These are phyloP conservation scores for Ciona savignyi DNA, from an alignment of 23 tunicate genomes.

Conservation along the genomic window DNA sequence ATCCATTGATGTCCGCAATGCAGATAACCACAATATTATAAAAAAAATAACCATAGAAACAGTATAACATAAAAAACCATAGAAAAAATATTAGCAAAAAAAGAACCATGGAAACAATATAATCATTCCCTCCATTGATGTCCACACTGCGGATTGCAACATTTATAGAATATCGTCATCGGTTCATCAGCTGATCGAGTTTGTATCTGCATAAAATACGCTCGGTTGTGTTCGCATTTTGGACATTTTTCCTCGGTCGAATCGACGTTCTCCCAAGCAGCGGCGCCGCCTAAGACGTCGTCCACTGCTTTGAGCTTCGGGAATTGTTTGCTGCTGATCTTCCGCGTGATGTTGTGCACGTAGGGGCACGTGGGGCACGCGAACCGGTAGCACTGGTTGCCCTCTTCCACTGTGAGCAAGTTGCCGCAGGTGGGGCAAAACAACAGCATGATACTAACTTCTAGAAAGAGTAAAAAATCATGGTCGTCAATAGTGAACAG, in stretches of 20 bases:
- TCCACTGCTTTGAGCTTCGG: constrained; percentile 87
- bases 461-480: no score
- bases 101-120: background rate
- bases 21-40: no score
- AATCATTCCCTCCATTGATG: constrained; percentile 8
- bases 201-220: constrained; percentile 91
- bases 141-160: constrained; percentile 59
- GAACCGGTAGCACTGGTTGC: constrained; percentile 58
- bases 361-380: constrained; percentile 95
- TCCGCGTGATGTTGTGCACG: constrained; percentile 66
- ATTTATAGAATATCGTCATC: constrained; percentile 88
- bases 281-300: constrained; percentile 87
- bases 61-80: background rate
- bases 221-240: constrained; percentile 76
- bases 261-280: constrained; percentile 98
- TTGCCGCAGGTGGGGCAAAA: constrained; percentile 94
- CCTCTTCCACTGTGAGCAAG: constrained; percentile 69
- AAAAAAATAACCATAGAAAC: no score
- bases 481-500: no score
- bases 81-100: background rate
- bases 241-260: constrained; percentile 96
- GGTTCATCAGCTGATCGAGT: constrained; percentile 95
- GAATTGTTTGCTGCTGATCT: constrained; percentile 54
- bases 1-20: no score
- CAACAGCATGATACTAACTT: constrained; percentile 64